phyloP scores from a whole-genome alignment of 2,797 vertebrate genomes.

The Labroides dimidiatus region DNA sequence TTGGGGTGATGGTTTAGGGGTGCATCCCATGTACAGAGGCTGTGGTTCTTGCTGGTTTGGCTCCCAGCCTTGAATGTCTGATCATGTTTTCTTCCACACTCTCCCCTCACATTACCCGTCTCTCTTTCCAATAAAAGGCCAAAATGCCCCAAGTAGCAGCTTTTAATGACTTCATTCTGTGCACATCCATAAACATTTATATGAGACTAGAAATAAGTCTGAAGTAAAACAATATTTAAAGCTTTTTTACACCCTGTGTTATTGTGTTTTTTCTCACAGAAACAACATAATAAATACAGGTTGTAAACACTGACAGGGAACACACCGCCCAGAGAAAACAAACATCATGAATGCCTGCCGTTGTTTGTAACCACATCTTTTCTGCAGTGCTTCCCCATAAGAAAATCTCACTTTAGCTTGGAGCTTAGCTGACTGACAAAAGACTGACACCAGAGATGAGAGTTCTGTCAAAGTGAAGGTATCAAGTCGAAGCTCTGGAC shows the following conservation, averaged over 20 bases:
- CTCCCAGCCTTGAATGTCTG: too few relatives aligned
- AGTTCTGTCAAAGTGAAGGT: conserved; percentile 56
- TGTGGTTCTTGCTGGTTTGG: too few relatives aligned
- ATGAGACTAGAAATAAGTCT: neutral
- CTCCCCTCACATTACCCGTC: too few relatives aligned
- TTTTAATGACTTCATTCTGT: neutral
- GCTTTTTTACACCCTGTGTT: neutral
- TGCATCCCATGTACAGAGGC: too few relatives aligned
- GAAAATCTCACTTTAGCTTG: conserved; percentile 52
- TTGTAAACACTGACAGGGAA: conserved; percentile 9
- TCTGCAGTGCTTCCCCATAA: conserved; percentile 41
- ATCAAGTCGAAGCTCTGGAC: conserved; percentile 49
- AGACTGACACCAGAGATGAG: conserved; percentile 64
- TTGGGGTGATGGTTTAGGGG: too few relatives aligned
- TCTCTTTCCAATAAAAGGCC: too few relatives aligned
- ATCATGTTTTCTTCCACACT: too few relatives aligned
- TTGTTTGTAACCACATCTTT: conserved; percentile 53
- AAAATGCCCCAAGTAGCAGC: too few relatives aligned
- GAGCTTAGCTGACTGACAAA: conserved; percentile 62
- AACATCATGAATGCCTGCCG: conserved; percentile 10
- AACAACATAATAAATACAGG: neutral
- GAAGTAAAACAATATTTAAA: neutral
- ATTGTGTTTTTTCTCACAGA: neutral
- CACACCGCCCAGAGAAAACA: conserved; percentile 15
- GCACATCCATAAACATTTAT: neutral